A percentile compares a stretch with the other conserved stretches of the same genome.
Conservation (phyloP, 2,113 vertebrate species). For the Climacteris rufus region DNA sequence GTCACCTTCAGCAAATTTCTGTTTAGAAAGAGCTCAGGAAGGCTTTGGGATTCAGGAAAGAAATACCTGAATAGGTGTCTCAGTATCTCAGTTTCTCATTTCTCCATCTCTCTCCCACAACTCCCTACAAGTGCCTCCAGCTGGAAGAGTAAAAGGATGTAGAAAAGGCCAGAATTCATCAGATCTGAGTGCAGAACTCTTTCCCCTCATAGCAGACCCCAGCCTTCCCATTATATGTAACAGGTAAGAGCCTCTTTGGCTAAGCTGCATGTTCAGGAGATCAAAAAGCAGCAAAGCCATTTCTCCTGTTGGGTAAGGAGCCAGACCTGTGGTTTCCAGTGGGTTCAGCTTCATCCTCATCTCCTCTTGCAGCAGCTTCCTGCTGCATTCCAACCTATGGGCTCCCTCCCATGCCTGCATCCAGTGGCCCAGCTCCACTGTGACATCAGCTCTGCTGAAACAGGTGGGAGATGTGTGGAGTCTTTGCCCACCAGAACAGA, state of each 20-base stretch:
- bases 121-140: not conserved
- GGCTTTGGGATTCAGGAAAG: not conserved
- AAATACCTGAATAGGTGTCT: not conserved
- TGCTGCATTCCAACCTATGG: not conserved
- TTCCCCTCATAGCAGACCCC: not conserved
- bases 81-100: not conserved
- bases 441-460: not conserved
- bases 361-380: not conserved
- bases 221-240: not conserved
- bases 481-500: not conserved
- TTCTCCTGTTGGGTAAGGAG: not conserved
- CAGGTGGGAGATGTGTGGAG: not conserved
- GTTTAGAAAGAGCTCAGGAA: not conserved
- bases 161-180: not conserved
- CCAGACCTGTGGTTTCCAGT: not conserved
- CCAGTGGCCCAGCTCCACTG: not conserved
- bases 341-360: not conserved
- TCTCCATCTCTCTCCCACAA: not conserved
- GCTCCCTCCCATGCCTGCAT: not conserved
- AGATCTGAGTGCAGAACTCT: not conserved
- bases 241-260: not conserved
- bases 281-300: not conserved
- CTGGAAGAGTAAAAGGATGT: not conserved
- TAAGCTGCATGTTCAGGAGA: not conserved
- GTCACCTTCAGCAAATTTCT: not conserved